Percentiles rank a stretch among this genome's conserved stretches.
phyloP scores from a whole-genome alignment of 2,113 vertebrate species.

The Nesospiza acunhae region DNA sequence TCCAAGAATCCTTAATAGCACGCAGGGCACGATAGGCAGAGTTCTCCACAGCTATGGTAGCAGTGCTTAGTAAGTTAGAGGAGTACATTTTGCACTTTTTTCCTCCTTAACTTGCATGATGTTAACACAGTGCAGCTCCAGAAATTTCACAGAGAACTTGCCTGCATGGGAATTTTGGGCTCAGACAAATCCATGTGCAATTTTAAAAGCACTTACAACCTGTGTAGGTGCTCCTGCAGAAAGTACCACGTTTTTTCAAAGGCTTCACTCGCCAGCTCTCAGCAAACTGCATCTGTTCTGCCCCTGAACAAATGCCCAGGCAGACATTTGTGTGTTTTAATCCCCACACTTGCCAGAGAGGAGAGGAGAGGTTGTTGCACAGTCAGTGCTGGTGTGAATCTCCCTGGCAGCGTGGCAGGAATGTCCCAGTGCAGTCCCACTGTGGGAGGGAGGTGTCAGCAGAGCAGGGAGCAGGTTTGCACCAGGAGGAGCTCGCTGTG shows the following conservation, averaged over 20 bases:
- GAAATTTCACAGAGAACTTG: not conserved
- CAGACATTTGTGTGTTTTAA: not conserved
- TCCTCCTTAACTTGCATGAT: slow-evolving; percentile 2
- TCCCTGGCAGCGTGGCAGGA: not conserved
- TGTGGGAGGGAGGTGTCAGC: not conserved
- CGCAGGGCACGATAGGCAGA: not conserved
- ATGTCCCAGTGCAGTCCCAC: not conserved
- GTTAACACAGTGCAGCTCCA: not conserved
- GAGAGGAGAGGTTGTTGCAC: not conserved
- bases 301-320: not conserved
- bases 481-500: not conserved
- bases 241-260: not conserved
- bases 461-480: not conserved
- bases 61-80: not conserved
- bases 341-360: not conserved
- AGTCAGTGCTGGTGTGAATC: not conserved
- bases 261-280: not conserved
- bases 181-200: not conserved
- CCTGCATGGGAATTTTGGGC: not conserved
- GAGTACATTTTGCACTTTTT: slow-evolving; percentile 45
- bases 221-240: not conserved
- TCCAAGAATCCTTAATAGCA: not conserved
- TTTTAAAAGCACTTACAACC: not conserved
- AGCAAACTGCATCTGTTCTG: not conserved
- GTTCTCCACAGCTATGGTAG: not conserved